These are phyloP conservation scores for Yponomeuta malinellus DNA, from an alignment of 2,888 invertebrate species.

Conservation along the genomic window DNA sequence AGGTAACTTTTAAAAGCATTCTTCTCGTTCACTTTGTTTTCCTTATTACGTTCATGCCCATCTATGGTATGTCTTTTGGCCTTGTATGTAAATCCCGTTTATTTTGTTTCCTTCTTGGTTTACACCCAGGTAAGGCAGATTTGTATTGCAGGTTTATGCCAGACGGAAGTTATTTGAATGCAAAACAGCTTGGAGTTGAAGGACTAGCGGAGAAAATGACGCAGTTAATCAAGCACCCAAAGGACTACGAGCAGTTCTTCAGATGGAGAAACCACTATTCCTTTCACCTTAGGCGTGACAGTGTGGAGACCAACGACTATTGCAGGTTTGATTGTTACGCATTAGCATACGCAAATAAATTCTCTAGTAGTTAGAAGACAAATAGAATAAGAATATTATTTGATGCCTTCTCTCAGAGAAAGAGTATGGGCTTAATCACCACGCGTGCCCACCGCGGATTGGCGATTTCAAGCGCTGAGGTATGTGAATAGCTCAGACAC, in stretches of 20 bases:
- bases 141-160: slow-evolving; percentile 34
- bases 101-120: neutral
- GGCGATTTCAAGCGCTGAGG: too few species aligned
- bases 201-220: slow-evolving; percentile 30
- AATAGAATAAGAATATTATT: too few species aligned
- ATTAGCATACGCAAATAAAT: too few species aligned
- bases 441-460: too few species aligned
- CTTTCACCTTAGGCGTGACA: slow-evolving; percentile 25
- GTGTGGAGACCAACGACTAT: slow-evolving; percentile 29
- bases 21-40: neutral
- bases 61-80: neutral
- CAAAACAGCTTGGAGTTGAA: slow-evolving; percentile 21
- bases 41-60: neutral
- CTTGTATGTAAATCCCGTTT: neutral
- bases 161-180: slow-evolving; percentile 35
- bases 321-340: slow-evolving; percentile 22
- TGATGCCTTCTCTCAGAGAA: too few species aligned
- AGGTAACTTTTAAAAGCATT: slow-evolving; percentile 27
- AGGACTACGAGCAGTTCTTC: slow-evolving; percentile 33
- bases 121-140: neutral
- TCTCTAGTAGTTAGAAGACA: too few species aligned
- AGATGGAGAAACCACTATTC: slow-evolving; percentile 39
- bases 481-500: too few species aligned
- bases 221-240: slow-evolving; percentile 29
- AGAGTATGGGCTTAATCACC: too few species aligned